Evolutionary conservation across 2,797 vertebrate species (phyloP), one percentile per base, ranked within the genome.

Genomic region (Bovichtus variegatus): DNA sequence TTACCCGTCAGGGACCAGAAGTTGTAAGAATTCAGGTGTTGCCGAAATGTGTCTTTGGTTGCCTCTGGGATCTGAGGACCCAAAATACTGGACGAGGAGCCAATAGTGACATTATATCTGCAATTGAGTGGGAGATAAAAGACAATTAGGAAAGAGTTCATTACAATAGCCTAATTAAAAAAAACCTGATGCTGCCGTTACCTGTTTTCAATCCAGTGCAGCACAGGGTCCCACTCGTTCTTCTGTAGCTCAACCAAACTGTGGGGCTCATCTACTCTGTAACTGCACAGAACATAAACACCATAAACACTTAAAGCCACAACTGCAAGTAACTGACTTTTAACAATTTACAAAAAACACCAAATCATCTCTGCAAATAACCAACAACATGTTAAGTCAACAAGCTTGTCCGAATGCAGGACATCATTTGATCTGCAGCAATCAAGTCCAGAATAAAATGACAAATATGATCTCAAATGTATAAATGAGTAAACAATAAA

Each of bases 1-100:
- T 82, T 89, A 99, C 98, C 98, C 94, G 97, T 97, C 72, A 99
- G 75, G 36, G 97, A 97, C 98, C 98, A 99, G 85, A 94, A 95
- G 91, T 96, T 99, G 87, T 97, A 99, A 15, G 98, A 99, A 0
- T 94, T 94, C 72, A 99, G 92, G 53, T 99, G 98, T 82, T 96
- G 97, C 46, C 66, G 0, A 10, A 99, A 97, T 0, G 94, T 95
- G 31, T 98, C 96, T 81, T 93, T 97, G 15, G 98, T 99, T 88
- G 92, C 91, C 65, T 95, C 84, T 10, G 98, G 96, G 83, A 99
- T 97, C 71, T 92, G 95, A 12, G 97, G 98, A 27, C 98, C 98
- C 94, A 97, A 89, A 89, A 99, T 97, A 91, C 87, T 97, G 76
- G 95, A 96, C 0, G 98, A 99, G 11, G 97, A 97, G 38, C 97